Evolutionary conservation across 2,113 vertebrate species (phyloP).

Genomic region (Thamnaconus septentrionalis): DNA sequence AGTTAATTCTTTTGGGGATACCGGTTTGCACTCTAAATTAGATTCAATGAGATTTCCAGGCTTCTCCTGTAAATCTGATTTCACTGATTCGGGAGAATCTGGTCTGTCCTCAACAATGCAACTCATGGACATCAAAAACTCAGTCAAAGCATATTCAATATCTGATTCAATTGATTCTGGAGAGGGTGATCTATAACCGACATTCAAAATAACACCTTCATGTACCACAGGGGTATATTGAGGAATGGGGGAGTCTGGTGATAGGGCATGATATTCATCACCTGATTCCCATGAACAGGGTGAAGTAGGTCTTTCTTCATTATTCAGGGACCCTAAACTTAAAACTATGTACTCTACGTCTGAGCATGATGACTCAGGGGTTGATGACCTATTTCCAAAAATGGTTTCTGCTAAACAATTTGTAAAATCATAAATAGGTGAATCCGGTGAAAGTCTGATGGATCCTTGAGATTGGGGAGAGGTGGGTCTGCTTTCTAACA

Average conservation of each 20-base stretch:
- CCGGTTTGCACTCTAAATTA: background rate
- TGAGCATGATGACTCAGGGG: slow-evolving; percentile 53
- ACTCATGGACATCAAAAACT: slow-evolving; percentile 22
- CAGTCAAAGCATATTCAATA: slow-evolving; percentile 46
- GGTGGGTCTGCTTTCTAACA: slow-evolving; percentile 24
- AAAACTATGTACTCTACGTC: slow-evolving; percentile 52
- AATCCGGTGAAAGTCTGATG: slow-evolving; percentile 35
- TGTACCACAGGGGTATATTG: slow-evolving; percentile 22
- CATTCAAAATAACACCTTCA: slow-evolving; percentile 35
- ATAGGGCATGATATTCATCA: slow-evolving; percentile 33
- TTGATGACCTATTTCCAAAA: slow-evolving; percentile 39
- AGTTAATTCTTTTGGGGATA: slow-evolving; percentile 25
- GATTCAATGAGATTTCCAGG: background rate
- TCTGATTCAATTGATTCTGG: slow-evolving; percentile 53
- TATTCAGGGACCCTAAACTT: slow-evolving; percentile 13
- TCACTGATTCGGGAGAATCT: slow-evolving; percentile 54
- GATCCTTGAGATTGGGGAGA: slow-evolving; percentile 35
- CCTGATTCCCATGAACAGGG: slow-evolving; percentile 56
- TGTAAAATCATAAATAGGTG: slow-evolving; percentile 34
- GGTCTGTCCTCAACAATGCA: slow-evolving; percentile 24
- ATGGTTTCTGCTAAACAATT: slow-evolving; percentile 2
- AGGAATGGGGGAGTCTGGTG: slow-evolving; percentile 59
- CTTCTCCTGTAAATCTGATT: slow-evolving; percentile 18
- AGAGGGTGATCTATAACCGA: slow-evolving; percentile 50
- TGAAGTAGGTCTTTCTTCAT: slow-evolving; percentile 42